phyloP scores from a whole-genome alignment of 2,113 vertebrate genomes.

The Hippocampus barbouri region DNA sequence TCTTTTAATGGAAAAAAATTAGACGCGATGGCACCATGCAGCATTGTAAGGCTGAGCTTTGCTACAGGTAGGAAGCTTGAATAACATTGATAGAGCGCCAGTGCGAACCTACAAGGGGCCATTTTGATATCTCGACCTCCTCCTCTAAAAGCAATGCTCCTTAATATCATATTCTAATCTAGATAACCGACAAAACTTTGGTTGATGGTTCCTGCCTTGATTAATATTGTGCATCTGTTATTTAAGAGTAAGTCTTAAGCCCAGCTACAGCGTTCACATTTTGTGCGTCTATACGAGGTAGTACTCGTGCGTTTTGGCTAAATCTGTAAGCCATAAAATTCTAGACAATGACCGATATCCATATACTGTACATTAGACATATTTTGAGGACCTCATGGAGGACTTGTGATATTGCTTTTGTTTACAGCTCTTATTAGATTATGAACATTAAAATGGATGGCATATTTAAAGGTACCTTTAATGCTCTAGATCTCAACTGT shows the following conservation, averaged over 20 bases:
- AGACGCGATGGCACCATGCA: constrained; percentile 47
- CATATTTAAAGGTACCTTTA: constrained; percentile 27
- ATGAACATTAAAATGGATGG: constrained; percentile 46
- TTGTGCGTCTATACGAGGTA: constrained; percentile 45
- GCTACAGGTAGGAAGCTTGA: background rate
- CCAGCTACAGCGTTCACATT: background rate
- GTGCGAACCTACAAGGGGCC: background rate
- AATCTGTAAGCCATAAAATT: constrained; percentile 47
- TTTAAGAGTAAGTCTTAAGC: background rate
- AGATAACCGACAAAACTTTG: background rate
- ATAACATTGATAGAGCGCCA: background rate
- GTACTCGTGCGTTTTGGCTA: constrained; percentile 14
- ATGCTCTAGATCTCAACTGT: constrained; percentile 13
- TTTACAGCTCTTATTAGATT: constrained; percentile 52
- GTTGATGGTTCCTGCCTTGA: background rate
- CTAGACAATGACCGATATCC: background rate
- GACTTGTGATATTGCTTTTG: constrained; percentile 49
- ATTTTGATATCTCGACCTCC: background rate
- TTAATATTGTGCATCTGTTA: background rate
- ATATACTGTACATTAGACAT: constrained; percentile 28
- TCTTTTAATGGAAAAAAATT: constrained; percentile 2
- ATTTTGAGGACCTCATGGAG: constrained; percentile 26
- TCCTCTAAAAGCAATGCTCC: background rate
- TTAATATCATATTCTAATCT: constrained; percentile 6
- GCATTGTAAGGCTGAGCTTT: constrained; percentile 44